Conservation (phyloP, 2,113 vertebrate species). For the Calyptomena viridis region DNA sequence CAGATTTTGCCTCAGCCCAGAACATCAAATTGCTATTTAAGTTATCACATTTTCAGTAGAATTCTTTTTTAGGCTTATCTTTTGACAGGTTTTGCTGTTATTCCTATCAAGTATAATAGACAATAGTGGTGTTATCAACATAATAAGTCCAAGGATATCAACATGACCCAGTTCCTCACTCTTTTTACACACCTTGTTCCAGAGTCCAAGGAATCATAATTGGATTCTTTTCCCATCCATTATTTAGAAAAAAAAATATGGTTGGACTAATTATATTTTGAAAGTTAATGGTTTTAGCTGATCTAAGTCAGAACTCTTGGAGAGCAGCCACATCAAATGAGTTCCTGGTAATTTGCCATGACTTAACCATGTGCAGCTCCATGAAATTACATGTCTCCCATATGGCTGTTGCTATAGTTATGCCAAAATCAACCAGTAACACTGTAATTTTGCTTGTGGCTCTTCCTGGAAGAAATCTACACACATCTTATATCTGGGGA, state of each 20-base stretch:
- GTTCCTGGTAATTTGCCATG: slow-evolving; percentile 24
- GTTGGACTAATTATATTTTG: slow-evolving; percentile 10
- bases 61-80: not conserved
- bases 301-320: slow-evolving; percentile 19
- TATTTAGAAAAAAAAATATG: not conserved
- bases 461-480: slow-evolving; percentile 2
- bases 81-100: not conserved
- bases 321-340: slow-evolving; percentile 47
- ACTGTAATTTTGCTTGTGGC: not conserved
- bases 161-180: not conserved
- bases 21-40: not conserved
- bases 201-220: not conserved
- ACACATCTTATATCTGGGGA: not conserved
- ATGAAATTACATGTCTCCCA: slow-evolving; percentile 33
- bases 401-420: slow-evolving; percentile 38
- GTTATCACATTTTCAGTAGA: not conserved
- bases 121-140: not conserved
- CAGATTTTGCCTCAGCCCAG: not conserved
- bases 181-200: not conserved
- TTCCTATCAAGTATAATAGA: not conserved
- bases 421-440: slow-evolving; percentile 47
- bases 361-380: slow-evolving; percentile 22
- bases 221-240: not conserved
- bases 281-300: slow-evolving; percentile 29
- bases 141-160: not conserved